Evolutionary conservation across 1,140 invertebrate species (phyloP).

Genomic region (Babylonia areolata): DNA sequence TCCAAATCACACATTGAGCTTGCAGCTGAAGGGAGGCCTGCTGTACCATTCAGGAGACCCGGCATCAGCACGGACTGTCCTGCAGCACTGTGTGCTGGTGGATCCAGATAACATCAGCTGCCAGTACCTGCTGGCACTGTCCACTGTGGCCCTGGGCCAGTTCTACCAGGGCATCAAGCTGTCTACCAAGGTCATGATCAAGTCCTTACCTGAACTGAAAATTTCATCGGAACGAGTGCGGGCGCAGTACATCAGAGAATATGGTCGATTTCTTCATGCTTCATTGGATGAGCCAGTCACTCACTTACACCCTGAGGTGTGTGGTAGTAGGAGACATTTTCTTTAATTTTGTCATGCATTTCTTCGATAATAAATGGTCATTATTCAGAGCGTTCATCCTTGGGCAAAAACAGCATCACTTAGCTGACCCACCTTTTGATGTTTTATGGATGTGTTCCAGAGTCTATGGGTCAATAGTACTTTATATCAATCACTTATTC

Average conservation of each 20-base stretch:
- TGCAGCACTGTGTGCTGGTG: constrained; percentile 62
- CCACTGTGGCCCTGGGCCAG: constrained; percentile 58
- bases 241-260: constrained; percentile 71
- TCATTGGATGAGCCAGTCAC: constrained; percentile 59
- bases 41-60: constrained; percentile 63
- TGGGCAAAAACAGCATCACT: too few species aligned
- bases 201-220: constrained; percentile 53
- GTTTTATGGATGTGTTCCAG: too few species aligned
- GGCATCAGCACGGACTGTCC: constrained; percentile 39
- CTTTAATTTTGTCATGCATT: too few species aligned
- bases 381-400: too few species aligned
- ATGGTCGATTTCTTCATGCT: constrained; percentile 68
- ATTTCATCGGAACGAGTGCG: constrained; percentile 68
- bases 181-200: constrained; percentile 60
- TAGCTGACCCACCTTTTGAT: too few species aligned
- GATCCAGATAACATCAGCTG: constrained; percentile 61
- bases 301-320: constrained; percentile 58
- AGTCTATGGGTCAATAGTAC: too few species aligned
- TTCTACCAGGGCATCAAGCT: constrained; percentile 67
- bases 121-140: constrained; percentile 64
- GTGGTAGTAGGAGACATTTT: neutral
- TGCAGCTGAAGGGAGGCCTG: constrained; percentile 62
- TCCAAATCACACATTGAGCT: constrained; percentile 55
- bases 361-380: too few species aligned
- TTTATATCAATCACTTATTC: too few species aligned